These are phyloP conservation scores for human DNA, from an alignment of 2,113 vertebrate genomes.

Conservation along the genomic window GRCh38 chr13:55288001-55288500, in stretches of 20 bases:
- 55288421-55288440: background rate
- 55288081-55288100: accelerated
- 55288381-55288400: constrained; percentile 2
- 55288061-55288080: background rate
- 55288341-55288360: background rate
- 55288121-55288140: background rate
- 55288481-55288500: background rate
- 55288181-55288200: background rate
- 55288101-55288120: background rate
- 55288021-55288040: background rate
- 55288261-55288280: background rate
- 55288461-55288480: background rate
- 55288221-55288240: background rate
- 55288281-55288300: background rate
- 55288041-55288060: background rate
- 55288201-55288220: accelerated
- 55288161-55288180: background rate
- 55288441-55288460: background rate
- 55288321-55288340: background rate
- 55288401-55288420: background rate
- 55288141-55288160: background rate
- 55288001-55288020: background rate
- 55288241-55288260: background rate
- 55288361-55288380: background rate
- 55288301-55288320: background rate